A percentile compares a stretch with the other conserved stretches of the same genome.
phyloP scores from a whole-genome alignment of 2,888 invertebrate genomes.

The Celastrina argiolus region DNA sequence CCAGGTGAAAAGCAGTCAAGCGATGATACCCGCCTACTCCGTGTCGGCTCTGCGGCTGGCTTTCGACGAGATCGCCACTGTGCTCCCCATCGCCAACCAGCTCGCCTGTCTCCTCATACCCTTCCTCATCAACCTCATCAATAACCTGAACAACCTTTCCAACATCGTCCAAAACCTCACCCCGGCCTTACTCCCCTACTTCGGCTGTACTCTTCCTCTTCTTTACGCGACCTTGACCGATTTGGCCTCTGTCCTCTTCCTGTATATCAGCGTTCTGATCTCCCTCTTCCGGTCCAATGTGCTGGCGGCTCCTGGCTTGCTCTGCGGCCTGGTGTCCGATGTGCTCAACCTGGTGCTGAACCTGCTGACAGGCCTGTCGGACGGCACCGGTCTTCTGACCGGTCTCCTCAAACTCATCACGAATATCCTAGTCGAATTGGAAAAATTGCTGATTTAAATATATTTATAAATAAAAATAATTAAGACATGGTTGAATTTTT shows the following conservation, averaged over 20 bases:
- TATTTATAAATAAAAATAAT: constrained; percentile 33
- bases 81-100: constrained; percentile 62
- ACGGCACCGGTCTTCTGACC: constrained; percentile 55
- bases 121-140: constrained; percentile 65
- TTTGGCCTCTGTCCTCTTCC: constrained; percentile 61
- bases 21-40: constrained; percentile 69
- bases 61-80: constrained; percentile 64
- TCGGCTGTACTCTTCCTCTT: constrained; percentile 64
- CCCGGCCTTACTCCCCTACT: constrained; percentile 64
- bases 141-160: constrained; percentile 65
- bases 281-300: constrained; percentile 66
- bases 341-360: constrained; percentile 58
- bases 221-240: constrained; percentile 66
- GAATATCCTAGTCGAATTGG: constrained; percentile 57
- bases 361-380: constrained; percentile 57
- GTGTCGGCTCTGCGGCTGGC: constrained; percentile 61
- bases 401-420: constrained; percentile 61
- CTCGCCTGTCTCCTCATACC: constrained; percentile 61
- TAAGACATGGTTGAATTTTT: not conserved
- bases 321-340: constrained; percentile 53
- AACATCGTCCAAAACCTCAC: constrained; percentile 69
- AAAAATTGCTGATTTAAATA: constrained; percentile 52
- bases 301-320: constrained; percentile 56
- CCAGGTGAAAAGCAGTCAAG: constrained; percentile 53
- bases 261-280: constrained; percentile 65